A percentile compares a stretch with the other conserved stretches of the same genome.
These are phyloP conservation scores for Lepidocolaptes lacrymiger DNA, from an alignment of 2,797 vertebrate species.

Conservation along the genomic window DNA sequence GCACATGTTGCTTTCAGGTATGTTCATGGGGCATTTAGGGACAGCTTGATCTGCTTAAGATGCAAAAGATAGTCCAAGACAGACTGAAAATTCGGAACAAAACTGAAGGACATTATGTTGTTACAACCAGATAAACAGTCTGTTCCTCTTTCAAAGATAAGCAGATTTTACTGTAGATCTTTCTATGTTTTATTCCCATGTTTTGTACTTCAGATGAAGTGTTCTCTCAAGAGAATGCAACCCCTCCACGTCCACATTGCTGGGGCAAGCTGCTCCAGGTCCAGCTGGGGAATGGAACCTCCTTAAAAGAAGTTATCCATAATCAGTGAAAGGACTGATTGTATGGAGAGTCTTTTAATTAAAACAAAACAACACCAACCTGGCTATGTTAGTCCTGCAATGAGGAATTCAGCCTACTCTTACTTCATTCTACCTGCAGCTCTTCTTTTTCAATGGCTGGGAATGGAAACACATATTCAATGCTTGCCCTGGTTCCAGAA, in stretches of 20 bases:
- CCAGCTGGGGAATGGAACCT: background rate
- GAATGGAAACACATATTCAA: background rate
- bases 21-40: background rate
- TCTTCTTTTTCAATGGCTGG: background rate
- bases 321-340: background rate
- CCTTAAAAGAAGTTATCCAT: background rate
- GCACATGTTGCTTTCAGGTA: background rate
- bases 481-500: background rate
- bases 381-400: background rate
- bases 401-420: background rate
- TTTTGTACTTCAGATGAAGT: background rate
- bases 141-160: background rate
- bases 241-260: accelerated
- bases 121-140: background rate
- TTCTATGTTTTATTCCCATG: background rate
- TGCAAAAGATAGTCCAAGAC: background rate
- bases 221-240: background rate
- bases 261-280: background rate
- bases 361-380: background rate
- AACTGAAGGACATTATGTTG: background rate
- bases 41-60: background rate
- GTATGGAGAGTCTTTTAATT: background rate
- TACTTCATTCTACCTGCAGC: background rate
- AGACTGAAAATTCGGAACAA: background rate
- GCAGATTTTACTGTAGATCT: background rate